A percentile compares a stretch with the other conserved stretches of the same genome.
phyloP scores from a whole-genome alignment of 2,888 invertebrate species.

The Hofmannophila pseudospretella region DNA sequence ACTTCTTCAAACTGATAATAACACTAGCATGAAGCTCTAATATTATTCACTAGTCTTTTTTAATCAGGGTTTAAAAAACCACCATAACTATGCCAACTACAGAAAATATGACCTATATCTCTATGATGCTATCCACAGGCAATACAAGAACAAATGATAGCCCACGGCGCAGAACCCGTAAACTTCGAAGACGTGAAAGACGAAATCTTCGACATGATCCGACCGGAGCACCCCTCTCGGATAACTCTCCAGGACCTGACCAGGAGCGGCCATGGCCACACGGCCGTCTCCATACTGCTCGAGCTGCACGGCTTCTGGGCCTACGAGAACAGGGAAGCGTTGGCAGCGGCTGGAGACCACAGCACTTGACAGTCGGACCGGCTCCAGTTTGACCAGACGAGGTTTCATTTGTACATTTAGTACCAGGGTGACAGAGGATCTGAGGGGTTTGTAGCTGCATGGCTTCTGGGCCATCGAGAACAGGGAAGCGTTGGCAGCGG shows the following conservation, averaged over 20 bases:
- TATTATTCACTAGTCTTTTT: no score
- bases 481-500: conserved; percentile 86
- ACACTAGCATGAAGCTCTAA: no score
- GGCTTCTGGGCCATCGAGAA: conserved; percentile 98
- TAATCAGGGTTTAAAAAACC: no score
- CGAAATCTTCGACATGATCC: conserved; percentile 98
- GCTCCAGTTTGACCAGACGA: neutral
- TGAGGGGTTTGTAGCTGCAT: conserved; percentile 57
- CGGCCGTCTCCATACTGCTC: conserved; percentile 94
- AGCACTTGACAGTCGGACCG: conserved; percentile 23
- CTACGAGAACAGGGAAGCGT: conserved; percentile 94
- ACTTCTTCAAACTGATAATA: no score
- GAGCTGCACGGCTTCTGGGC: conserved; percentile 98
- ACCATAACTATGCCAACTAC: no score
- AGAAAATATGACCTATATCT: neutral
- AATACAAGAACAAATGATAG: conserved; percentile 93
- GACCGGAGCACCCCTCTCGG: conserved; percentile 88
- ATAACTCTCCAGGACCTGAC: conserved; percentile 93
- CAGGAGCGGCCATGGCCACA: conserved; percentile 93
- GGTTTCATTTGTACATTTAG: conserved; percentile 1
- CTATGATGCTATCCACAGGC: conserved; percentile 82
- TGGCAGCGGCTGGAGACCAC: conserved; percentile 84
- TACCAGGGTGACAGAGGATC: neutral
- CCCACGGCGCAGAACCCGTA: conserved; percentile 92
- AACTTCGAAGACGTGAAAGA: conserved; percentile 96